These are phyloP conservation scores for Ianthella basta DNA, from an alignment of 37 sponge, comb jelly and placozoan genomes.

Conservation along the genomic window DNA sequence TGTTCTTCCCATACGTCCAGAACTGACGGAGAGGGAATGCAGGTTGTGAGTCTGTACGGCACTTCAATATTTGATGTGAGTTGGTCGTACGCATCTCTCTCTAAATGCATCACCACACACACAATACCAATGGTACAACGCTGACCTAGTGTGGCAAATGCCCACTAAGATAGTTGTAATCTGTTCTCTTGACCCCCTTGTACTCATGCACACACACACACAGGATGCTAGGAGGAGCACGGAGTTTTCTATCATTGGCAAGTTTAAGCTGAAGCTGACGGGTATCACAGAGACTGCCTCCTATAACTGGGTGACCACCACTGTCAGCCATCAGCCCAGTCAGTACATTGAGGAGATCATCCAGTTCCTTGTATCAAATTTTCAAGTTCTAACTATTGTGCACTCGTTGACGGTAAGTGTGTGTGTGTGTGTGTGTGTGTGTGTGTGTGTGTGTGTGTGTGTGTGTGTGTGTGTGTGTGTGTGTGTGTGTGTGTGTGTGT, in stretches of 20 bases:
- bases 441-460: not conserved
- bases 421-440: not conserved
- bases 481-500: too few relatives aligned
- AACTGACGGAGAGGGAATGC: constrained; percentile 58
- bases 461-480: too few relatives aligned
- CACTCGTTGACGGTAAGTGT: constrained; percentile 50
- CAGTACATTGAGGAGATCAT: constrained; percentile 59
- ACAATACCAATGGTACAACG: too few relatives aligned
- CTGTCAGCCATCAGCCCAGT: constrained; percentile 37
- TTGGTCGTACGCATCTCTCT: too few relatives aligned
- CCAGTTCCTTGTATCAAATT: constrained; percentile 51
- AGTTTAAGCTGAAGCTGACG: constrained; percentile 45
- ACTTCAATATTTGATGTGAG: constrained; percentile 69
- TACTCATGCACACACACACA: too few relatives aligned
- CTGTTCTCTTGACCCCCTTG: too few relatives aligned
- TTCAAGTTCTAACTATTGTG: constrained; percentile 35
- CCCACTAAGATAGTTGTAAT: too few relatives aligned
- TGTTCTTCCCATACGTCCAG: constrained; percentile 13
- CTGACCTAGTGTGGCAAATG: too few relatives aligned
- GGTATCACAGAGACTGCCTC: constrained; percentile 30
- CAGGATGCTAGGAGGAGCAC: constrained; percentile 66
- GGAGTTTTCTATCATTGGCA: constrained; percentile 38
- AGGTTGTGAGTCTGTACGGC: constrained; percentile 69
- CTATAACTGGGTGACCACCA: constrained; percentile 69
- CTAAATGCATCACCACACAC: constrained; percentile 6